Evolutionary conservation across 1,140 invertebrate genomes (phyloP), one percentile per base, ranked within the genome.

Genomic region (Musca domestica): DNA sequence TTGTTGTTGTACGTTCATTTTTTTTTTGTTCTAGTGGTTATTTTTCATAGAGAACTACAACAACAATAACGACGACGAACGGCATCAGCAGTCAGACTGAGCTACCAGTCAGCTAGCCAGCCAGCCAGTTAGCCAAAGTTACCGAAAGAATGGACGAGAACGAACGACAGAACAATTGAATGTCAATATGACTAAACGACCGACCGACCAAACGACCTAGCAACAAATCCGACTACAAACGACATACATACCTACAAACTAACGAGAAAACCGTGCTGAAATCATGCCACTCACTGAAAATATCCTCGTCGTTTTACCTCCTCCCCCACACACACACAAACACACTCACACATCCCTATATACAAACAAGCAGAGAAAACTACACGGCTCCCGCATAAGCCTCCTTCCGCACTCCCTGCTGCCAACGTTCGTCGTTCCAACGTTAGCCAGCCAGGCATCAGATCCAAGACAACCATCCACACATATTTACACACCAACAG

Each of bases 241-340:
- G 51, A 66, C 30, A 66, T 51, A 47, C 12, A 48, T 9, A 30
- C 48, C 2, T 51, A 47, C 12, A 48, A n/a, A 30, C 48, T 10
- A 63, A 34, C 34, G 25, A 41, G 20, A 25, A 64, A 22, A 64
- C 12, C 15, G 41, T 64, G 20, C 6, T 46, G 48, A 64, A 66
- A 49, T 58, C 66, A 27, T 54, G 14, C 56, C 64, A 48, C 71
- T 69, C 68, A 69, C 69, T 69, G 67, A 41, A 17, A 70, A 56
- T 67, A 67, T 67, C 70, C 65, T 67, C 61, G 63, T 66, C 67
- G 61, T 64, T 56, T 64, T 61, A 17, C 23, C 51, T 7, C 34
- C 67, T 56, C 67, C 67, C 34, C n/a, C 22, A 49, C 48, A 27
- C 68, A 56, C 49, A 65, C 58, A 47, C 12, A 67, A 56, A 66